Evolutionary conservation across 2,888 invertebrate species (phyloP), one percentile per base, ranked within the genome.

Genomic region (Cryptosula pallasiana): DNA sequence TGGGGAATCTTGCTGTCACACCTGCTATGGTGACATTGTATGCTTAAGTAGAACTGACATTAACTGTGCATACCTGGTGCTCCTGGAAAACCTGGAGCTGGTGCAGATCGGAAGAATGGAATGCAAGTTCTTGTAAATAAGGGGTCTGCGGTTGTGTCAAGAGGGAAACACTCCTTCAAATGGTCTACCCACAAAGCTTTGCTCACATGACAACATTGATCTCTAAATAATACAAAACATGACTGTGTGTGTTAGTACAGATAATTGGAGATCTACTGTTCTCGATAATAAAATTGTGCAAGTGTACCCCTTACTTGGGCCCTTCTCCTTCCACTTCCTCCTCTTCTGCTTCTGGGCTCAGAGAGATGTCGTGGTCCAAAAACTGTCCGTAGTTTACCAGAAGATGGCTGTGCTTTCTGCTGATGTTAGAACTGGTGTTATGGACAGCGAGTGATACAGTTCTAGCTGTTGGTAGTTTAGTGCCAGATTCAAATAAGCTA

Each of bases 331-430:
- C n/a, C n/a, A n/a, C 55, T 5, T 25, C 55, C n/a, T 55, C 55
- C 9, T 25, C 55, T n/a, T n/a, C n/a, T n/a, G n/a, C n/a, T n/a
- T 55, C 55, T 9, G 69, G 69, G 20, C 34, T 34, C n/a, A 35
- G 34, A 34, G 69, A 27, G 3, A 69, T 5, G 29, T 69, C 69
- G 29, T 69, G 69, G n/a, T 69, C 69, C 2, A 25, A 16, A 32
- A 69, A 69, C 69, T 69, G 69, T 16, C 69, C 69, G 20, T 16
- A 69, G 34, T 9, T 32, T 32, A 69, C 29, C 34, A 69, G 13
- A 23, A 69, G 3, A 32, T 69, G 69, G 20, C 34, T 69, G 20
- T 34, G 32, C 5, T 9, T 5, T 32, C 29, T 9, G 29, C 69
- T 69, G 20, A 69, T 32, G 32, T 69, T 69, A 32, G 69, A 69